Percentiles rank a stretch among this genome's conserved stretches.
Conservation (phyloP, 2,888 invertebrate genomes). For the Tipula vernalis region DNA sequence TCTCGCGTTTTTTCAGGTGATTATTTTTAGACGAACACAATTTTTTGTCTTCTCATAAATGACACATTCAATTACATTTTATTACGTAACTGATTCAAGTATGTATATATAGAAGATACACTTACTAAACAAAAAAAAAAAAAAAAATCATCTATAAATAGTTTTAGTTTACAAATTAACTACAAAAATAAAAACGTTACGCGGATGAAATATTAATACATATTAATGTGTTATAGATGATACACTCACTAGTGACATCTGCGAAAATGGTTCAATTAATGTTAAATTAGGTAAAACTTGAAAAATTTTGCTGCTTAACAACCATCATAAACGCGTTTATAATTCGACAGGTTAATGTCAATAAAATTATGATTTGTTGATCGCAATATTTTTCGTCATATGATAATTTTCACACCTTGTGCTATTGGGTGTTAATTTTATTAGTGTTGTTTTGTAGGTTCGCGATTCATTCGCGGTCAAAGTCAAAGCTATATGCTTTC, state of each 20-base stretch:
- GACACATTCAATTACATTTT: neutral
- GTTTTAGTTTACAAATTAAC: neutral
- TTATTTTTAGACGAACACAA: neutral
- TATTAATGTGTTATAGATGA: neutral
- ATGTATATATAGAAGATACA: neutral
- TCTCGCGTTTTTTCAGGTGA: neutral
- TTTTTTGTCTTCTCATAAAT: neutral
- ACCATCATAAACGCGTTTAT: neutral
- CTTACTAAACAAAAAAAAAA: neutral
- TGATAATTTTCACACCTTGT: neutral
- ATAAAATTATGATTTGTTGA: neutral
- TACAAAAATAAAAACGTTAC: neutral
- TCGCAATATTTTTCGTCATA: neutral
- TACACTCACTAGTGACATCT: neutral
- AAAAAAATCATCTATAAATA: neutral
- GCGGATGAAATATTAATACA: neutral
- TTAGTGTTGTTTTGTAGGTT: neutral
- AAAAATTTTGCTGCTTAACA: neutral
- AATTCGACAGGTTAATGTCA: neutral
- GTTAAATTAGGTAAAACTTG: neutral
- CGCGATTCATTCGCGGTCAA: neutral
- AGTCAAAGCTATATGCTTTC: neutral
- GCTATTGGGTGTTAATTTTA: neutral
- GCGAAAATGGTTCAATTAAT: conserved; percentile 4
- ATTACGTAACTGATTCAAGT: neutral